Evolutionary conservation across 2,888 invertebrate genomes (phyloP).

Genomic region (Nesidiocoris tenuis): DNA sequence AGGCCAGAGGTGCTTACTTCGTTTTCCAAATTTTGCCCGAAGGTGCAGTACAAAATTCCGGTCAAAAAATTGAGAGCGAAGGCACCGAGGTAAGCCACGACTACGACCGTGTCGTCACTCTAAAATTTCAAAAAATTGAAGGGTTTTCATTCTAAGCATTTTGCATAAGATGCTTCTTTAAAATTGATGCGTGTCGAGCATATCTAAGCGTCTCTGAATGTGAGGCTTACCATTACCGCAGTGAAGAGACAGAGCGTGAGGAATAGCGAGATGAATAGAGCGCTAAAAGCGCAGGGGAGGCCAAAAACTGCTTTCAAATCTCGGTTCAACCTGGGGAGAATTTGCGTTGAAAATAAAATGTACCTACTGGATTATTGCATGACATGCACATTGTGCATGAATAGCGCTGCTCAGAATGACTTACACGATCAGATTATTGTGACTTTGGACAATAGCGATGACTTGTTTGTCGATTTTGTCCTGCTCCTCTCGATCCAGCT

Average conservation of each 20-base stretch:
- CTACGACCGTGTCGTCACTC: neutral
- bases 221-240: neutral
- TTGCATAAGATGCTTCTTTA: too few relatives aligned
- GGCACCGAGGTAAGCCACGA: neutral
- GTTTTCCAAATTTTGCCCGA: constrained; percentile 20
- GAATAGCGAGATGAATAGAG: neutral
- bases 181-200: too few relatives aligned
- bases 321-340: constrained; percentile 9
- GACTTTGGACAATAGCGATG: neutral
- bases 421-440: constrained; percentile 7
- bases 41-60: constrained; percentile 4
- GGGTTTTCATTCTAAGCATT: too few relatives aligned
- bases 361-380: too few relatives aligned
- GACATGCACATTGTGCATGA: too few relatives aligned
- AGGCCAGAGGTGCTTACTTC: constrained; percentile 7
- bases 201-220: too few relatives aligned
- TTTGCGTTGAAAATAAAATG: too few relatives aligned
- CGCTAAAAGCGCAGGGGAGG: constrained; percentile 11
- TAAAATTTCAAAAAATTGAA: too few relatives aligned
- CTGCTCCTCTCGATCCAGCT: neutral
- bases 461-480: neutral
- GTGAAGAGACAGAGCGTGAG: constrained; percentile 11
- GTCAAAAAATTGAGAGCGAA: neutral
- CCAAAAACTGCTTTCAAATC: constrained; percentile 17
- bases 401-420: too few relatives aligned